A percentile compares a stretch with the other conserved stretches of the same genome.
Conservation (phyloP, 2,888 invertebrate genomes). For the Diarsia dahlii region DNA sequence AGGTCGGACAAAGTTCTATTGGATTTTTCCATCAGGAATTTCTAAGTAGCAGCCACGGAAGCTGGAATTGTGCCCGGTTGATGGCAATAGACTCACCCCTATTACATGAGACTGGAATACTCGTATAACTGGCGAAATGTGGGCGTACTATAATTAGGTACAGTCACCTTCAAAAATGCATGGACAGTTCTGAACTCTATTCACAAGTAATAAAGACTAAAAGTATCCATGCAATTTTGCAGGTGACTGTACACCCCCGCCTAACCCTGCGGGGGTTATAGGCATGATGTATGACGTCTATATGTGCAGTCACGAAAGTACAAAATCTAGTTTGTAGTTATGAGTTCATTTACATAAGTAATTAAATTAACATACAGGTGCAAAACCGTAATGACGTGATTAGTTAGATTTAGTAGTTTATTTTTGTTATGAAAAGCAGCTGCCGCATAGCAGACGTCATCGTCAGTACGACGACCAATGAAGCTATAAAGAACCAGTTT, state of each 20-base stretch:
- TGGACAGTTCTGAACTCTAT: no score
- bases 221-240: no score
- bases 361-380: slow-evolving; percentile 49
- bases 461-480: no score
- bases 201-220: no score
- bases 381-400: slow-evolving; percentile 26
- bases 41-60: neutral
- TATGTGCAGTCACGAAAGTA: slow-evolving; percentile 1
- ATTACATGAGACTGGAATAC: neutral
- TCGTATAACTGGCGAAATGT: neutral
- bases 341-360: slow-evolving; percentile 38
- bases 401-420: slow-evolving; percentile 20
- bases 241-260: no score
- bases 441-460: neutral
- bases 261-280: neutral
- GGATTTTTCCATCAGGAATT: no score
- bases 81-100: neutral
- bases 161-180: no score
- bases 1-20: no score
- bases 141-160: no score
- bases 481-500: no score
- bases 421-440: neutral
- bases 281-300: neutral
- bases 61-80: neutral
- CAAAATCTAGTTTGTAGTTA: slow-evolving; percentile 15